A percentile compares a stretch with the other conserved stretches of the same genome.
Conservation (phyloP, 2,797 vertebrate genomes). For the Ispidina picta region DNA sequence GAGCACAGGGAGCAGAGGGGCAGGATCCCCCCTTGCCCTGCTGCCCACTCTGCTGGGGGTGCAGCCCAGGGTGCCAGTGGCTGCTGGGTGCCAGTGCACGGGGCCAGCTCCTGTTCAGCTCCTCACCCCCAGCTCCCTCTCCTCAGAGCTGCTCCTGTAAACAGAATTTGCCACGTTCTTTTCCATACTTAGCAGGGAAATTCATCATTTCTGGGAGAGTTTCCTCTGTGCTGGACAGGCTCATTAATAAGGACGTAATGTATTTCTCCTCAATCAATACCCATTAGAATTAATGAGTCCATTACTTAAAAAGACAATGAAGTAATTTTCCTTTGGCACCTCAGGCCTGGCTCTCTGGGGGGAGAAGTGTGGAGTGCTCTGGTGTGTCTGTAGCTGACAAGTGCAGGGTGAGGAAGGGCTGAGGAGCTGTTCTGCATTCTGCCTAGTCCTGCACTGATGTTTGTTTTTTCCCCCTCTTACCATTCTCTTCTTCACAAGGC, state of each 20-base stretch:
- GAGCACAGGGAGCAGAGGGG: not conserved
- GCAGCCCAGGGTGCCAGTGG: not conserved
- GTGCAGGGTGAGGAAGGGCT: constrained; percentile 41
- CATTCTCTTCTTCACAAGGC: not conserved
- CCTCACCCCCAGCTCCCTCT: not conserved
- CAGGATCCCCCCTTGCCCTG: not conserved
- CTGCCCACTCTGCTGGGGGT: not conserved
- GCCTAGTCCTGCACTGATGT: constrained; percentile 84
- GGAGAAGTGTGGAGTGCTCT: constrained; percentile 13
- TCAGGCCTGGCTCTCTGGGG: constrained; percentile 50
- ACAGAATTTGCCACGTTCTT: not conserved
- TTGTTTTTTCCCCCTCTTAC: not conserved
- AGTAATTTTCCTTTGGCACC: constrained; percentile 79
- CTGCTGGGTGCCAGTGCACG: not conserved
- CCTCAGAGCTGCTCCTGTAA: not conserved
- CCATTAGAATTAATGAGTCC: constrained; percentile 79
- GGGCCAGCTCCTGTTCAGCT: not conserved
- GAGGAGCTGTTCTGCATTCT: constrained; percentile 77
- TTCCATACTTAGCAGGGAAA: constrained; percentile 19
- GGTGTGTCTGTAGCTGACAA: constrained; percentile 39
- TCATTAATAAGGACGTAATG: constrained; percentile 77
- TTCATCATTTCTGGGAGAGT: constrained; percentile 52
- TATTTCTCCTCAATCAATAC: constrained; percentile 78
- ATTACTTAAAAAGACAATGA: constrained; percentile 74
- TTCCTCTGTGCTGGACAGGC: constrained; percentile 56